Evolutionary conservation across 1,140 invertebrate genomes (phyloP), one percentile per base, ranked within the genome.

Genomic region (Pissodes strobi): DNA sequence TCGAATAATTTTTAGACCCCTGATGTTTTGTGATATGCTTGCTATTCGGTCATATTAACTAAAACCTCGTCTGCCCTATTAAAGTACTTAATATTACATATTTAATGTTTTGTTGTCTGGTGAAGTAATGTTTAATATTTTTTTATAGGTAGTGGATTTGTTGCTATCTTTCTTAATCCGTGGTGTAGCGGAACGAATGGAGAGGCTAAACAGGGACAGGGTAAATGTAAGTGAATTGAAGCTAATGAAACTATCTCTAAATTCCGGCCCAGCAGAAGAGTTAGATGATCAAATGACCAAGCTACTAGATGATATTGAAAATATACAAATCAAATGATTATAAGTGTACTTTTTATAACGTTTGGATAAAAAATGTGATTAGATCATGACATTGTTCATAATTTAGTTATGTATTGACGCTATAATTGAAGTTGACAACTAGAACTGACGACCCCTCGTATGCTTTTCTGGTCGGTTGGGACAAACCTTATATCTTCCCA

Each of bases 261-360:
- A 71, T 60, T 57, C 65, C 10, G 43, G 58, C n/a, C 60, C 61
- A 13, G 45, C 55, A 23, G 58, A 73, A 39, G 12, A 61, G 10
- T 30, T 75, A 34, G 72, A 77, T 58, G 64, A 72, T 22, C 73
- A 77, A 66, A 72, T 77, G 67, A 51, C 66, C n/a, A 68, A 71
- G 53, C 56, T 77, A 10, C 64, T 76, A 18, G 38, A 25, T 22
- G 74, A 70, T 30, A 63, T 77, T 34, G 64, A 75, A 38, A 67
- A 74, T 43, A 66, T 76, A 43, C 68, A 70, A 57, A 69, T 72
- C 25, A 57, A 58, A 58, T 70, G 65, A 64, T 37, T 27, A 5
- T 27, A 27, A 27, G 25, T 27, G 25, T 27, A 27, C 9, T 27
- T 27, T 27, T 27, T n/a, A n/a, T n/a, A n/a, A n/a, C n/a, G n/a